phyloP scores from a whole-genome alignment of 2,113 vertebrate species.

The Cynopterus brachyotis region DNA sequence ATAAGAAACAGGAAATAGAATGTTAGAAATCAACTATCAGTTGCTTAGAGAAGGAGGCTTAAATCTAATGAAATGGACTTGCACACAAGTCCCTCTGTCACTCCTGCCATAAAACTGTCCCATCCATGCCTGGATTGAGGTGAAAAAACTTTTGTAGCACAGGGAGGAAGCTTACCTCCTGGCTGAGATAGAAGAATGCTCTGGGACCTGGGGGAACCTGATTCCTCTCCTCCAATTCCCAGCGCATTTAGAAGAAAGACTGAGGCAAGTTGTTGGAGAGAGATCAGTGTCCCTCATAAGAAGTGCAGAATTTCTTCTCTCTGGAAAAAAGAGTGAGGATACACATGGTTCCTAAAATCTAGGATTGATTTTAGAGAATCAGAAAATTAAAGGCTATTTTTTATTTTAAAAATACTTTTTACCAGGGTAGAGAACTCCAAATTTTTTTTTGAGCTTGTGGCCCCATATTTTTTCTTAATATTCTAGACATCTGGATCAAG shows the following conservation, averaged over 20 bases:
- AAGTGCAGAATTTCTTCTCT: neutral
- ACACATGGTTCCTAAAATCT: neutral
- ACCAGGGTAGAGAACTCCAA: neutral
- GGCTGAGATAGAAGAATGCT: neutral
- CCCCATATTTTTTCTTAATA: neutral
- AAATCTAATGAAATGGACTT: neutral
- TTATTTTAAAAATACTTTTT: constrained; percentile 35
- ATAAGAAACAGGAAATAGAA: neutral
- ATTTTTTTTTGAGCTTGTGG: neutral
- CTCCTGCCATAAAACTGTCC: neutral
- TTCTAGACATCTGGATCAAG: neutral
- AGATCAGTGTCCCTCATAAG: neutral
- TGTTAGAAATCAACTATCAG: neutral
- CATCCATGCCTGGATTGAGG: neutral
- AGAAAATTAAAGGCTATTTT: neutral
- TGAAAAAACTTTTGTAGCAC: neutral
- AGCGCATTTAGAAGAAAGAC: neutral
- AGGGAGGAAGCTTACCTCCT: neutral
- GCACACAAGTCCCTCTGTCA: neutral
- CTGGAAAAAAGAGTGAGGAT: neutral
- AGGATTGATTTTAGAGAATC: constrained; percentile 1
- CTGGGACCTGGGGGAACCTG: neutral
- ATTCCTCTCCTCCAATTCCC: neutral
- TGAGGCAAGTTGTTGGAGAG: neutral
- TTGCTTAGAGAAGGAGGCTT: neutral